Evolutionary conservation across 2,113 vertebrate genomes (phyloP).

Genomic region (Zingel zingel): DNA sequence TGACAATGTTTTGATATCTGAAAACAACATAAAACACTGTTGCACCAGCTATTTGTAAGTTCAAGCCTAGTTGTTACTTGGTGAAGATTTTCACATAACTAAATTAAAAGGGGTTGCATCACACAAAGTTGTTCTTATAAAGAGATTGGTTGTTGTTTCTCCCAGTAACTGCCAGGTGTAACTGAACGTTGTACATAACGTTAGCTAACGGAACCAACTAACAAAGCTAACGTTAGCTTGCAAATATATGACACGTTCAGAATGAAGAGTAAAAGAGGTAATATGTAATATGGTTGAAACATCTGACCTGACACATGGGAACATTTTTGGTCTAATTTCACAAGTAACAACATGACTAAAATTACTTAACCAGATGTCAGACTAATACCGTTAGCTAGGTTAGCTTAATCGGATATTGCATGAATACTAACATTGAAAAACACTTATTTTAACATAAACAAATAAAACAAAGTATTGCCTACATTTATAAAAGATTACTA

Average conservation of each 20-base stretch:
- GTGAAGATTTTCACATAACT: neutral
- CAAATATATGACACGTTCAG: no score
- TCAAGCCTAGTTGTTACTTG: neutral
- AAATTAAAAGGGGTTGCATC: neutral
- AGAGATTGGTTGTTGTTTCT: neutral
- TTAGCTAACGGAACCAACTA: neutral
- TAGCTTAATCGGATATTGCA: neutral
- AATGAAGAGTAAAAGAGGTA: neutral
- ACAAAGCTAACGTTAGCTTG: neutral
- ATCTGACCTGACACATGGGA: neutral
- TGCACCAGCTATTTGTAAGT: conserved; percentile 16
- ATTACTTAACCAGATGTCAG: neutral
- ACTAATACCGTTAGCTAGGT: neutral
- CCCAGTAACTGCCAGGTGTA: neutral
- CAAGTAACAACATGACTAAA: neutral
- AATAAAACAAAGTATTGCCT: neutral
- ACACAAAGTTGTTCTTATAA: neutral
- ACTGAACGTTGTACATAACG: neutral
- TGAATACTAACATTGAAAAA: neutral
- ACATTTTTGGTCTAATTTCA: neutral
- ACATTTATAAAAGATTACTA: neutral
- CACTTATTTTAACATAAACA: neutral
- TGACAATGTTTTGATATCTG: neutral
- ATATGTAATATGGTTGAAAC: neutral
- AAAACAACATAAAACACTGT: conserved; percentile 6